Evolutionary conservation across 1,140 invertebrate genomes (phyloP), one percentile per base, ranked within the genome.

Genomic region (Drosophila bocqueti): DNA sequence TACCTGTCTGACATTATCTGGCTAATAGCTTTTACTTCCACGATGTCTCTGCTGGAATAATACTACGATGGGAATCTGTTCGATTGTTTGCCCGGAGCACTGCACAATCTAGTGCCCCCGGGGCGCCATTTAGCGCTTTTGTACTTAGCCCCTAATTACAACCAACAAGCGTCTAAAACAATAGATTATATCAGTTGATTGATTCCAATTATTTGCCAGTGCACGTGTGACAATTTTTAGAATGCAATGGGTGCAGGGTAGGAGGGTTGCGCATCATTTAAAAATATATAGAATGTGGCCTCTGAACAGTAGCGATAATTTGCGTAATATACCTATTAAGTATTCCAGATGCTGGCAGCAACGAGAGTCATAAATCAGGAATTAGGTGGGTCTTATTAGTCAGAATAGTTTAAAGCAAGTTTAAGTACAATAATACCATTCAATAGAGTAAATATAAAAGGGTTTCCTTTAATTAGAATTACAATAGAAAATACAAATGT

Each of bases 51-150:
- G 24, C 18, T 66, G 18, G 9, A 49, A 40, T 55, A 55, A 24
- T 18, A n/a, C 11, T 18, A n/a, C 11, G n/a, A 29, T 73, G 68
- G 68, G 46, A 73, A 50, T 31, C 21, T 31, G n/a, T 52, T 15
- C 3, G 45, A 43, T 52, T 73, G 66, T 71, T n/a, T 73, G 50
- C 26, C 29, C 34, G 45, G 52, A 1, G 18, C 8, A 24, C 8
- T 47, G 55, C 45, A 73, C 67, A 73, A 73, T 73, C 45, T 61
- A 59, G 72, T 55, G 58, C 45, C 63, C 67, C 61, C 21, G 58
- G 54, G 65, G 76, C 81, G 69, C 74, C 60, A 57, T 68, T 78
- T 55, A 76, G 36, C 46, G 68, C 61, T 76, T 76, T 76, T 77
- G 76, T 65, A 54, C 6, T 57, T 34, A 29, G n/a, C 31, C 31